Percentiles rank a stretch among this genome's conserved stretches.
These are phyloP conservation scores for Beroe forskalii DNA, from an alignment of 37 sponge, comb jelly and placozoan genomes.

Conservation along the genomic window DNA sequence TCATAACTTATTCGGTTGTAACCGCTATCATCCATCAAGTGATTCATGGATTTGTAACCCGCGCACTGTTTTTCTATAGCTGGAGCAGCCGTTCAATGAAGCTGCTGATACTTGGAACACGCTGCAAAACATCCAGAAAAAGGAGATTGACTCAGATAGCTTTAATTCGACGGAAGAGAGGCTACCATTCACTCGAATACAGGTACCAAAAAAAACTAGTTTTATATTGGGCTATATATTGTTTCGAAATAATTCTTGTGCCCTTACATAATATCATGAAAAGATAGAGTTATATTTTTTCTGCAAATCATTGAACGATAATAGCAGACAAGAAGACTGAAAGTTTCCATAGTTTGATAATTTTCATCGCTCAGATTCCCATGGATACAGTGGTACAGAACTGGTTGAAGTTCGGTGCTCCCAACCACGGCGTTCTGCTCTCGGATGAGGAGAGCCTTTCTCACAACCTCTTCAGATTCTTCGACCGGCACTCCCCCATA, in stretches of 20 bases:
- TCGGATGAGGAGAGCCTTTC: not conserved
- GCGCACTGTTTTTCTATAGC: too few species aligned
- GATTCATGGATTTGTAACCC: too few species aligned
- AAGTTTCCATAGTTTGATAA: too few species aligned
- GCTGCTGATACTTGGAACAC: not conserved
- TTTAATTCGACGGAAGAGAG: not conserved
- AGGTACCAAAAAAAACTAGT: too few species aligned
- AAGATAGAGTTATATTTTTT: too few species aligned
- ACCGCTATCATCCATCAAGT: too few species aligned
- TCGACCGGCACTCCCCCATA: not conserved
- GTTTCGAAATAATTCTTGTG: too few species aligned
- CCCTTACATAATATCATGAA: too few species aligned
- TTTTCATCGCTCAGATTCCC: not conserved
- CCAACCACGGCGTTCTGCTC: slow-evolving; percentile 3
- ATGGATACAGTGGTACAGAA: not conserved
- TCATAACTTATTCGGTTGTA: too few species aligned
- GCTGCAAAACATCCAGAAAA: not conserved
- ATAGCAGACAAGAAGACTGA: too few species aligned
- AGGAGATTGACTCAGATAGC: not conserved
- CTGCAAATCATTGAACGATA: too few species aligned
- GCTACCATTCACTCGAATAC: not conserved
- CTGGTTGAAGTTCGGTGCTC: not conserved
- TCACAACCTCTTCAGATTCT: not conserved
- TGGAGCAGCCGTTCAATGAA: not conserved
- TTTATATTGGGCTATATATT: too few species aligned